These are phyloP conservation scores for Cepaea hortensis DNA, from an alignment of 2,888 invertebrate genomes.

Conservation along the genomic window DNA sequence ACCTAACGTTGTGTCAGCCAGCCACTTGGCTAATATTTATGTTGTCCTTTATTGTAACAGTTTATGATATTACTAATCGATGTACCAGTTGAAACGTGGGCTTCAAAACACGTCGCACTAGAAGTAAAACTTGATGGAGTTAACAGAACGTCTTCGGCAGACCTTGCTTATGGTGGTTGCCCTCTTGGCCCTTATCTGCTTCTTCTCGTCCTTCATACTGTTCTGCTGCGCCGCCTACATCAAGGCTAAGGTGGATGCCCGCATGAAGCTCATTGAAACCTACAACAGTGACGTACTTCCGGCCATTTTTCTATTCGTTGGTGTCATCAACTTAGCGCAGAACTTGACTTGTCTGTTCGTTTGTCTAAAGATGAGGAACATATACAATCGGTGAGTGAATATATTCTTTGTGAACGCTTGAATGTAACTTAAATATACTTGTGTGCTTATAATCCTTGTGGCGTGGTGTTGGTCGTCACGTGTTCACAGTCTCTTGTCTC, in stretches of 20 bases:
- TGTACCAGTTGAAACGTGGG: no score
- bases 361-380: conserved; percentile 13
- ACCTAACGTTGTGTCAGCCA: no score
- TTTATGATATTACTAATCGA: no score
- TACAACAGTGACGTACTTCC: conserved; percentile 44
- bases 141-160: conserved; percentile 31
- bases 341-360: conserved; percentile 19
- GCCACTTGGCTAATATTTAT: no score
- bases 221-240: conserved; percentile 36
- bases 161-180: conserved; percentile 27
- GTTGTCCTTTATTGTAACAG: no score
- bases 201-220: conserved; percentile 44
- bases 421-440: no score
- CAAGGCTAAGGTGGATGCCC: conserved; percentile 36
- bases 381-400: conserved; percentile 22
- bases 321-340: conserved; percentile 40
- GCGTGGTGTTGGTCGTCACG: no score
- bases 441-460: no score
- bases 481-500: no score
- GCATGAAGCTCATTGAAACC: conserved; percentile 30
- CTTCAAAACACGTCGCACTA: no score
- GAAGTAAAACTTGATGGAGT: background rate
- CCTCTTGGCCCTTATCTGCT: conserved; percentile 34
- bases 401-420: no score
- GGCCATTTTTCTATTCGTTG: conserved; percentile 34